phyloP scores from a whole-genome alignment of 2,113 vertebrate genomes.

The Hippocampus comes region DNA sequence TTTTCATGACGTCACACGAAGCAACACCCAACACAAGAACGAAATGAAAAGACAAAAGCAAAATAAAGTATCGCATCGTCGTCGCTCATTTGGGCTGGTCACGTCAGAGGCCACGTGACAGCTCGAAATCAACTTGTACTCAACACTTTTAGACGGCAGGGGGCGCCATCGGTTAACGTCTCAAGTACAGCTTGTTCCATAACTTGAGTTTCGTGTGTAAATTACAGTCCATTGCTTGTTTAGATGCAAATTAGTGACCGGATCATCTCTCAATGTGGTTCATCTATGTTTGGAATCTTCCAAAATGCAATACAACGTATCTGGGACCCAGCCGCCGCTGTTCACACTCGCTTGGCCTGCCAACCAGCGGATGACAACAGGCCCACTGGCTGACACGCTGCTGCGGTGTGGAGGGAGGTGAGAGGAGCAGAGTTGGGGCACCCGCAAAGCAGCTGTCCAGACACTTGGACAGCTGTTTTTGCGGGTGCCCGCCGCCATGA shows the following conservation, averaged over 20 bases:
- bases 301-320: slow-evolving; percentile 17
- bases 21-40: too few relatives aligned
- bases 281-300: neutral
- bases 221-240: neutral
- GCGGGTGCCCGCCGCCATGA: slow-evolving; percentile 46
- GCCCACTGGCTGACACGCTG: slow-evolving; percentile 18
- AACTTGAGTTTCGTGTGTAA: neutral
- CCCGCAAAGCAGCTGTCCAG: slow-evolving; percentile 48
- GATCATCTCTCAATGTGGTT: slow-evolving; percentile 1
- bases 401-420: slow-evolving; percentile 33
- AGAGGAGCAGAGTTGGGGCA: slow-evolving; percentile 23
- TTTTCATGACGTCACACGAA: too few relatives aligned
- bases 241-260: neutral
- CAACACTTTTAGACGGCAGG: slow-evolving; percentile 36
- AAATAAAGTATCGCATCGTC: too few relatives aligned
- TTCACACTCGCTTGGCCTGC: slow-evolving; percentile 45
- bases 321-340: slow-evolving; percentile 27
- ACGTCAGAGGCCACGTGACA: neutral
- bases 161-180: slow-evolving; percentile 37
- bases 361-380: slow-evolving; percentile 52
- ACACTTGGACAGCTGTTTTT: slow-evolving; percentile 32
- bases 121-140: slow-evolving; percentile 10
- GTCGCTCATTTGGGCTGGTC: neutral
- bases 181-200: neutral
- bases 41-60: too few relatives aligned